phyloP scores from a whole-genome alignment of 2,888 invertebrate species.

The Dasypogon diadema region DNA sequence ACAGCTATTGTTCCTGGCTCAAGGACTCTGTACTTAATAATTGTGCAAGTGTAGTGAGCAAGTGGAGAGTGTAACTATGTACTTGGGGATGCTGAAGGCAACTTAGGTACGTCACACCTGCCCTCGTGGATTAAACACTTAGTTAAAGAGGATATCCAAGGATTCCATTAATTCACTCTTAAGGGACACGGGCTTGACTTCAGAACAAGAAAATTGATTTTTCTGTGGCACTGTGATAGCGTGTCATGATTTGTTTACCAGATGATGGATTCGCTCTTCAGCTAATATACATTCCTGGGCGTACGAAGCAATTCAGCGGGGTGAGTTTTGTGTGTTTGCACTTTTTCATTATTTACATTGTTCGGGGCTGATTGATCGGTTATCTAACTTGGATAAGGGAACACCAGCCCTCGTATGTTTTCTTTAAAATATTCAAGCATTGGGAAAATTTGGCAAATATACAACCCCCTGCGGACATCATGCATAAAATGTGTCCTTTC shows the following conservation, averaged over 20 bases:
- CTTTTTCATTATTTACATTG: conserved; percentile 17
- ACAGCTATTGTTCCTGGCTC: conserved; percentile 25
- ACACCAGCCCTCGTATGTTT: not conserved
- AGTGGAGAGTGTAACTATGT: conserved; percentile 10
- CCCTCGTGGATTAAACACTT: conserved; percentile 38
- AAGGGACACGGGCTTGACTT: conserved; percentile 5
- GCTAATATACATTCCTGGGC: conserved; percentile 26
- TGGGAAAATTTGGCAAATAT: not conserved
- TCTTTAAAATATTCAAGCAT: conserved; percentile 26
- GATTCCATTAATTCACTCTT: conserved; percentile 29
- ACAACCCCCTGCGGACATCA: not conserved
- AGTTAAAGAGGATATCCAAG: conserved; percentile 45
- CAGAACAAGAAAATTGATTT: conserved; percentile 42
- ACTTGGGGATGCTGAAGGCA: not conserved
- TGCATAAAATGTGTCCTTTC: conserved; percentile 10
- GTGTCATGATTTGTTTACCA: conserved; percentile 47
- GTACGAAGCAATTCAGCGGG: not conserved
- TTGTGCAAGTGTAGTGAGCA: conserved; percentile 32
- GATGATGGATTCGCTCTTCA: conserved; percentile 39
- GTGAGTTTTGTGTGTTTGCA: conserved; percentile 27
- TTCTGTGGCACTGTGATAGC: conserved; percentile 40
- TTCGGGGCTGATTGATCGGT: conserved; percentile 27
- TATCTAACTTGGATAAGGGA: conserved; percentile 2
- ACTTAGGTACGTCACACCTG: conserved; percentile 40
- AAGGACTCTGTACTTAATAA: conserved; percentile 42